phyloP scores from a whole-genome alignment of 2,797 vertebrate species.

The Lepidocolaptes lacrymiger region DNA sequence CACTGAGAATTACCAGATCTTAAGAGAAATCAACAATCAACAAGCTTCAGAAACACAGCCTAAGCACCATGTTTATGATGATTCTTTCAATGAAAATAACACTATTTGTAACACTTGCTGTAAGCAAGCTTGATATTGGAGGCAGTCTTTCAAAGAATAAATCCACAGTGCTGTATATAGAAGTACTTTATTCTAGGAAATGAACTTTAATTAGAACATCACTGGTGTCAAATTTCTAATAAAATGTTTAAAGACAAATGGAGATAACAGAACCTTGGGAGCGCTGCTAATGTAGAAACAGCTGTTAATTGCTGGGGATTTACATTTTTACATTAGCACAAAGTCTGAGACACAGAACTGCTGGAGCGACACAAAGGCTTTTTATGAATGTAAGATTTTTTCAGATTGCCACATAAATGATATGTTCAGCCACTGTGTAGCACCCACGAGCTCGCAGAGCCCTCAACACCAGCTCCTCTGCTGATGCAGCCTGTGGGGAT shows the following conservation, averaged over 20 bases:
- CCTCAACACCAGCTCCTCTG: neutral
- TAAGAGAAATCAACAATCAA: constrained; percentile 5
- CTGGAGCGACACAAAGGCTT: constrained; percentile 47
- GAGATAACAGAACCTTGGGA: constrained; percentile 49
- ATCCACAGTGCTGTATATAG: neutral
- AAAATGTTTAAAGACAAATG: constrained; percentile 70
- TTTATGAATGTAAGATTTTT: neutral
- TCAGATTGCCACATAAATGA: neutral
- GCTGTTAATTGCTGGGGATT: constrained; percentile 68
- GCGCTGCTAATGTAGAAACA: constrained; percentile 26
- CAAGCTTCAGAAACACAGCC: neutral
- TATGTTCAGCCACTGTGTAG: fast-evolving
- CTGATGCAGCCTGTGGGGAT: neutral
- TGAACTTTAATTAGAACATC: constrained; percentile 72
- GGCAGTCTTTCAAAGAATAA: neutral
- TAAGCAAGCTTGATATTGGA: constrained; percentile 54
- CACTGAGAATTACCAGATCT: neutral
- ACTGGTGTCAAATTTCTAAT: constrained; percentile 69
- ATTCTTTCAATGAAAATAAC: constrained; percentile 53
- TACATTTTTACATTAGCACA: constrained; percentile 63
- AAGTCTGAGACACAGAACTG: constrained; percentile 42
- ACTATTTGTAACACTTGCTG: constrained; percentile 10
- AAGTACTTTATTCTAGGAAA: constrained; percentile 50
- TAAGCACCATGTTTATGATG: neutral
- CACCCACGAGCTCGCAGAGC: fast-evolving